A percentile compares a stretch with the other conserved stretches of the same genome.
These are phyloP conservation scores for Crypturellus undulatus DNA, from an alignment of 2,113 vertebrate species.

Conservation along the genomic window DNA sequence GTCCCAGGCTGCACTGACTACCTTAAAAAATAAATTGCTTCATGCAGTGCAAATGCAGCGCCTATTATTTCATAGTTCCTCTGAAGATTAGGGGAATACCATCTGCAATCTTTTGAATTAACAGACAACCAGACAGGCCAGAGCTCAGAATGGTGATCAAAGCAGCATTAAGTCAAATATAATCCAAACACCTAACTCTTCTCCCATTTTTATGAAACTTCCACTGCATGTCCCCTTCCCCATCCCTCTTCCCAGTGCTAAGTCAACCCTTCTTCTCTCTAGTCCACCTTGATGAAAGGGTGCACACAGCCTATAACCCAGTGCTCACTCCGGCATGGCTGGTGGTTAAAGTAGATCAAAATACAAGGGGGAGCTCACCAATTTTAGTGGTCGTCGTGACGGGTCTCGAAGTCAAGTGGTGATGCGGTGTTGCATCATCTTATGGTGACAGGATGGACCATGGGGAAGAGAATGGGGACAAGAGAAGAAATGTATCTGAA, in stretches of 20 bases:
- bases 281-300: background rate
- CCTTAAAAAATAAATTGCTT: background rate
- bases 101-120: constrained; percentile 31
- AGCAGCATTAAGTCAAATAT: constrained; percentile 20
- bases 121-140: background rate
- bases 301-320: constrained; percentile 12
- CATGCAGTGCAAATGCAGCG: background rate
- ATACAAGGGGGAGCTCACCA: constrained; percentile 72
- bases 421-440: constrained; percentile 80
- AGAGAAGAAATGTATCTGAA: constrained; percentile 79
- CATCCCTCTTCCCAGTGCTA: background rate
- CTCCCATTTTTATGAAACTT: background rate
- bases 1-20: background rate
- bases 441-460: constrained; percentile 75
- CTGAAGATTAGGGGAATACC: constrained; percentile 2
- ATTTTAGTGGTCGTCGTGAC: constrained; percentile 77
- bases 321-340: constrained; percentile 46
- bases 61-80: background rate
- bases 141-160: background rate
- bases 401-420: constrained; percentile 77
- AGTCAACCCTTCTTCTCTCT: constrained; percentile 39
- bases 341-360: constrained; percentile 69
- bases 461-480: constrained; percentile 74
- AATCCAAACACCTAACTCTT: background rate
- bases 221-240: background rate